Conservation (phyloP, 2,797 vertebrate species). For the Parauchenoglanis ngamensis region DNA sequence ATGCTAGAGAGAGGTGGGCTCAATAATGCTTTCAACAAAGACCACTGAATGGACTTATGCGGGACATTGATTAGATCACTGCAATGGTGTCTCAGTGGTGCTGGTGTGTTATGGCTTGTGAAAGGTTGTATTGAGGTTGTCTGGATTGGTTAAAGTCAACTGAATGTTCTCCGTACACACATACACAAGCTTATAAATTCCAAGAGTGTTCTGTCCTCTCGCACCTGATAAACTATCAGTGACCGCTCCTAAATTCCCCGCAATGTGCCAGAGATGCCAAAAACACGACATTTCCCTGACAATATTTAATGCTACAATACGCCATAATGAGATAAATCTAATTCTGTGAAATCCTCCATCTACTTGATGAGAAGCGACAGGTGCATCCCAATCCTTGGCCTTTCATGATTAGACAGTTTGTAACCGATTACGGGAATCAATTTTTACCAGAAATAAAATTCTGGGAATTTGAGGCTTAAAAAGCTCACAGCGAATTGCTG, state of each 20-base stretch:
- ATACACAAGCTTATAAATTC: not conserved
- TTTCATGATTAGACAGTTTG: constrained; percentile 28
- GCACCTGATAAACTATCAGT: not conserved
- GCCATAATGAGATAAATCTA: constrained; percentile 35
- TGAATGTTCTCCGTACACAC: not conserved
- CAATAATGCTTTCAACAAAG: constrained; percentile 38
- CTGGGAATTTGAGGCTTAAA: not conserved
- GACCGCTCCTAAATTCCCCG: constrained; percentile 26
- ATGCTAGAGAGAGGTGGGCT: not conserved
- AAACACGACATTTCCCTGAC: not conserved
- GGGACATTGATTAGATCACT: constrained; percentile 16
- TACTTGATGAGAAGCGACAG: constrained; percentile 32
- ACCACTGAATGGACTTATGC: constrained; percentile 19
- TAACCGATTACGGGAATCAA: constrained; percentile 20
- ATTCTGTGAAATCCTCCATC: constrained; percentile 41
- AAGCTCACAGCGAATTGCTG: not conserved
- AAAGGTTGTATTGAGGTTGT: constrained; percentile 31
- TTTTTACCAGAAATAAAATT: not conserved
- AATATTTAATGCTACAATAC: constrained; percentile 29
- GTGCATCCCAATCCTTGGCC: constrained; percentile 15
- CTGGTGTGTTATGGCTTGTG: constrained; percentile 7
- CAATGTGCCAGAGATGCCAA: constrained; percentile 7
- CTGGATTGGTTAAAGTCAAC: constrained; percentile 24
- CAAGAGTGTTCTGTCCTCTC: not conserved
- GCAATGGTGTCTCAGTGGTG: constrained; percentile 22